These are phyloP conservation scores for Chironomus tepperi DNA, from an alignment of 1,140 invertebrate genomes.

Conservation along the genomic window DNA sequence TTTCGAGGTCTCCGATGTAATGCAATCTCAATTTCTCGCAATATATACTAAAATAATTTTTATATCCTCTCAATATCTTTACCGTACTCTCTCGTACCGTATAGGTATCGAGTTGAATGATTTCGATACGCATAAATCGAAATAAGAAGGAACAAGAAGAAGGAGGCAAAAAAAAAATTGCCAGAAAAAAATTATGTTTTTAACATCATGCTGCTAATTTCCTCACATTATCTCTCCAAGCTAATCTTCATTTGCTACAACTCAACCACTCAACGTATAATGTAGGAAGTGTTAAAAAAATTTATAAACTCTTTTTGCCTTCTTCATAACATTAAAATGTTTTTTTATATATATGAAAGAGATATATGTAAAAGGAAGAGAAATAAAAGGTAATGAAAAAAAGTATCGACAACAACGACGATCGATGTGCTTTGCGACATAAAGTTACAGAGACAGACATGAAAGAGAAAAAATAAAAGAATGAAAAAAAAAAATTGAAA, in stretches of 20 bases:
- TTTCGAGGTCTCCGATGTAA: too few relatives aligned
- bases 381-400: too few relatives aligned
- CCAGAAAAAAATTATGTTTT: constrained; percentile 8
- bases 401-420: too few relatives aligned
- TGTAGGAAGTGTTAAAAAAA: constrained; percentile 5
- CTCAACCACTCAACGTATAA: neutral
- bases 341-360: too few relatives aligned
- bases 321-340: neutral
- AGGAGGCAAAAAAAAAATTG: neutral
- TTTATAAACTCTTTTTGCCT: constrained; percentile 4
- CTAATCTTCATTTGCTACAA: neutral
- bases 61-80: too few relatives aligned
- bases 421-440: neutral
- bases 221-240: neutral
- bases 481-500: neutral
- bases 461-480: neutral
- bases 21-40: too few relatives aligned
- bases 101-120: too few relatives aligned
- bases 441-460: neutral
- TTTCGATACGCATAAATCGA: too few relatives aligned
- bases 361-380: too few relatives aligned
- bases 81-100: too few relatives aligned
- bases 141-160: too few relatives aligned
- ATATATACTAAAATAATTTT: too few relatives aligned
- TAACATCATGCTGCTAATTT: constrained; percentile 13